Conservation (phyloP, 1,140 invertebrate genomes). For the Lycorma delicatula region DNA sequence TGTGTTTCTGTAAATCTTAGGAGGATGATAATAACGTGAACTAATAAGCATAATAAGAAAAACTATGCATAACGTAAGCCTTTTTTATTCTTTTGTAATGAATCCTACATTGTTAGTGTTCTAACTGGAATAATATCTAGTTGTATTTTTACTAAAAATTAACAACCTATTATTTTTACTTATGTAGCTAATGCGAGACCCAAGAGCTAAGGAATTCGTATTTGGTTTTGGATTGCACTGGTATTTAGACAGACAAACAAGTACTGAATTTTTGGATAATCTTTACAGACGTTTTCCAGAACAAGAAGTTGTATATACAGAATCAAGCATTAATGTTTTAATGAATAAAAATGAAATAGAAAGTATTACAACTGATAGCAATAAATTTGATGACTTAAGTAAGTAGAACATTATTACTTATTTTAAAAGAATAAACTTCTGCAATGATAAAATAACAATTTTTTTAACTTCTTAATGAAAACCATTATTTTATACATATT, state of each 20-base stretch:
- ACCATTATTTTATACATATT: no score
- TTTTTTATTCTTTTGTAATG: neutral
- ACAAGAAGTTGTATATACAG: neutral
- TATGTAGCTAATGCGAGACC: neutral
- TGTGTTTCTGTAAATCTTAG: no score
- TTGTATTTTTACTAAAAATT: neutral
- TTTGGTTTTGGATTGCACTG: neutral
- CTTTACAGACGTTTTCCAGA: neutral
- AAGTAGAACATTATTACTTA: no score
- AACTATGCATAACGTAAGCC: neutral
- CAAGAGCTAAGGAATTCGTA: neutral
- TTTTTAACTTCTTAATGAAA: no score
- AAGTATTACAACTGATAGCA: no score
- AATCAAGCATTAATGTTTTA: conserved; percentile 2
- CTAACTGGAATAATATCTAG: neutral
- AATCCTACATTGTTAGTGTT: neutral
- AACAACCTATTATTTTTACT: neutral
- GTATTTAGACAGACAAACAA: neutral
- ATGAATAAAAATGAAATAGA: no score
- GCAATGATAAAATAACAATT: no score
- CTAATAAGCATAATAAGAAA: no score
- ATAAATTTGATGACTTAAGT: no score
- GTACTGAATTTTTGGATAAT: neutral
- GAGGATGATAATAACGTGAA: no score
- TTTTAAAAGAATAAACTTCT: no score